Evolutionary conservation across 2,888 invertebrate species (phyloP), one percentile per base, ranked within the genome.

Genomic region (Auanema sp.): DNA sequence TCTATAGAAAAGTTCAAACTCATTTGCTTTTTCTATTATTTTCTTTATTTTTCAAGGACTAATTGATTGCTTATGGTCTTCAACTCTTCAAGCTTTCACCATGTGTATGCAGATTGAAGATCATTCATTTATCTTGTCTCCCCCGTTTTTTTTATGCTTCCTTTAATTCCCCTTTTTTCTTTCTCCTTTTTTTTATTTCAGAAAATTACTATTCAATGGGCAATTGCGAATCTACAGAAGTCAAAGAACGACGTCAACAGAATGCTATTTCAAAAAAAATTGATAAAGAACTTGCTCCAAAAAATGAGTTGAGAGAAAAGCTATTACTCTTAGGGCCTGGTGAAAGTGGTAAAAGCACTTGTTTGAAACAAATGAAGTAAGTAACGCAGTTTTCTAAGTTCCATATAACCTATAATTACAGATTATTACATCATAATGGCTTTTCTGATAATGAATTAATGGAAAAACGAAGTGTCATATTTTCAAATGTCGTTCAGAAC

Each of bases 331-430:
- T 50, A 58, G 79, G 80, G 21, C 80, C 80, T 1, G 80, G 76
- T 23, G 79, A 80, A 59, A 76, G 76, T 57, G 80, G 80, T 52
- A 80, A 80, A 55, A 75, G 75, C 63, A 80, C 80, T 18, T 74
- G 75, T 47, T 58, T 79, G 18, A 80, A 77, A 57, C 78, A 79
- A 55, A 77, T 75, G 68, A 67, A 69, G 76, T 75, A 47, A 56
- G 71, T 69, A 58, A 44, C 10, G n/a, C 11, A 23, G 8, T 47
- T 18, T 18, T 11, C 18, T 10, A 52, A 52, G 24, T 21, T 24
- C 18, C n/a, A 24, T 52, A 11, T 12, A 52, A 23, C 16, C 11
- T 11, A 47, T 47, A 11, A 16, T 60, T 70, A 50, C 60, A 76
- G 75, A 68, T 64, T 76, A 24, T 58, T 77, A 24, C 76, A 76